Evolutionary conservation across 2,113 vertebrate genomes (phyloP), one percentile per base, ranked within the genome.

Genomic region (Oxyruncus cristatus): DNA sequence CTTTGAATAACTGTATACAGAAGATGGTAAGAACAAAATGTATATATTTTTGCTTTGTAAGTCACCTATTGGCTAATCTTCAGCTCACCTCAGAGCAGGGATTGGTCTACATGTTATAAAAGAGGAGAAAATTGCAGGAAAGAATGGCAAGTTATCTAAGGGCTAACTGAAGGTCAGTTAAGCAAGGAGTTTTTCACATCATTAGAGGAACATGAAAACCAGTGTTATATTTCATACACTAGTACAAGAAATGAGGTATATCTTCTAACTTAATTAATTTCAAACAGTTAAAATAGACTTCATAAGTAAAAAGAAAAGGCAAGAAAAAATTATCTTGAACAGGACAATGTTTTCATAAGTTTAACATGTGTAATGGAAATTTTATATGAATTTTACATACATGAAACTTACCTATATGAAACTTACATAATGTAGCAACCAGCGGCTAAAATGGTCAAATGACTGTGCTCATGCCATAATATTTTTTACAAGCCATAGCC

Each of bases 361-460:
- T 91, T 91, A 87, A 86, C 24, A 20, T 8, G 2, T 49, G 30
- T n/a, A 63, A 79, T 42, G 59, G 90, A 89, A 59, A 87, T 82
- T 84, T 92, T 85, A 53, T 62, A 49, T 22, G 4, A 85, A 63
- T 91, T 84, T 88, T 72, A 15, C 18, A 44, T 46, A 85, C 8
- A 23, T 82, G 32, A 59, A 86, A 82, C 37, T 73, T n/a, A 49
- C 20, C n/a, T 83, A 56, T 61, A 53, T 53, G 44, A 85, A 88
- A 63, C 44, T 61, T 74, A 50, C 8, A 92, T 63, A 89, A 84
- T 19, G 17, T 72, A 92, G 84, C 44, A 66, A 76, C 52, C 27
- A 47, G 22, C 53, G 82, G 35, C 95, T 89, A 96, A 97, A 91
- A 73, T 59, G 15, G 32, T 70, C 85, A 90, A 83, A 89, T 71